Evolutionary conservation across 2,888 invertebrate species (phyloP).

Genomic region (Phlogophora meticulosa): DNA sequence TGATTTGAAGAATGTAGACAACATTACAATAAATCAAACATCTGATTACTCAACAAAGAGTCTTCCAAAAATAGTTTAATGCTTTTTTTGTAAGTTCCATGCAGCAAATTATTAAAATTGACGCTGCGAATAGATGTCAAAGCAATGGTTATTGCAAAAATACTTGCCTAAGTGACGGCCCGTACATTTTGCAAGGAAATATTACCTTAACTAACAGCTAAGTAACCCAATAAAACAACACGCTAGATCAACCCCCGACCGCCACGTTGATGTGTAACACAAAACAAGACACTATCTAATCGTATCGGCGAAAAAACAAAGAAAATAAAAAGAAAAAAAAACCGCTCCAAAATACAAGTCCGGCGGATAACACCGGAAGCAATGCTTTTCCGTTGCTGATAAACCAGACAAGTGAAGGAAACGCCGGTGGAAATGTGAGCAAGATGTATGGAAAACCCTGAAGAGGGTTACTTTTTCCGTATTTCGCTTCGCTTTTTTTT

Average conservation of each 20-base stretch:
- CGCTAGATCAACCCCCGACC: slow-evolving; percentile 17
- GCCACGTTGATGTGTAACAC: slow-evolving; percentile 65
- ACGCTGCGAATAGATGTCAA: background rate
- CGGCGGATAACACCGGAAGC: slow-evolving; percentile 84
- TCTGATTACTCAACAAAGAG: background rate
- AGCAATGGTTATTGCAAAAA: background rate
- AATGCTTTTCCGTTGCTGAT: slow-evolving; percentile 85
- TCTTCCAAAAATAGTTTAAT: no score
- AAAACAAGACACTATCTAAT: slow-evolving; percentile 75
- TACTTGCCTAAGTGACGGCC: background rate
- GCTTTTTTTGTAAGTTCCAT: no score
- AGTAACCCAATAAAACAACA: slow-evolving; percentile 25
- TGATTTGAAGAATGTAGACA: slow-evolving; percentile 42
- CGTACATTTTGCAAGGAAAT: background rate
- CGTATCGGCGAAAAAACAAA: slow-evolving; percentile 69
- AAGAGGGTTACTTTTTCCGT: slow-evolving; percentile 68
- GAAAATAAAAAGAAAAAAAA: slow-evolving; percentile 63
- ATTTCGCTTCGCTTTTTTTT: slow-evolving; percentile 66
- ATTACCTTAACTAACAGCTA: background rate
- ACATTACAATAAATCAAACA: background rate
- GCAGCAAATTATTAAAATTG: background rate
- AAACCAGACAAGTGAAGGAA: slow-evolving; percentile 88
- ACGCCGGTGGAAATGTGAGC: slow-evolving; percentile 78
- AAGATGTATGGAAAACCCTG: slow-evolving; percentile 83
- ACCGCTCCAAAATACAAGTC: slow-evolving; percentile 75